Percentiles rank a stretch among this genome's conserved stretches.
These are phyloP conservation scores for Dromius quadrimaculatus DNA, from an alignment of 2,888 invertebrate genomes.

Conservation along the genomic window DNA sequence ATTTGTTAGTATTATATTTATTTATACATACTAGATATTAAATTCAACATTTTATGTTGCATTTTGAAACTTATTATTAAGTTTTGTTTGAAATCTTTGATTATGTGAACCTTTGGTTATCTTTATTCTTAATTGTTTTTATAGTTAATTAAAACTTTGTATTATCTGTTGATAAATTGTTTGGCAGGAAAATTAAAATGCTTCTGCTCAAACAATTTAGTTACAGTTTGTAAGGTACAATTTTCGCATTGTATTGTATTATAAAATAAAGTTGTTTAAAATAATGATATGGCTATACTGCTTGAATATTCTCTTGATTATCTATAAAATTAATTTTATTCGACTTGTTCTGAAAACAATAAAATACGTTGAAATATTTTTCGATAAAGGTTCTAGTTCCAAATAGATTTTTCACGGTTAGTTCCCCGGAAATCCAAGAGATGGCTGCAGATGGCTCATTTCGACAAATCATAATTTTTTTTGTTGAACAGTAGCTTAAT, in stretches of 20 bases:
- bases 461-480: no score
- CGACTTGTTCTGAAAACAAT: no score
- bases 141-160: constrained; percentile 41
- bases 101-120: constrained; percentile 21
- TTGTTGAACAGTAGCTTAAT: no score
- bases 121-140: constrained; percentile 45
- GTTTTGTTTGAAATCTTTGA: constrained; percentile 35
- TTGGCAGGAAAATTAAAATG: background rate
- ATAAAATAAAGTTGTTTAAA: constrained; percentile 44
- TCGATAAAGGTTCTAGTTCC: no score
- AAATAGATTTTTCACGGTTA: no score
- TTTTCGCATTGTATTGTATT: constrained; percentile 44
- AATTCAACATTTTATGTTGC: constrained; percentile 34
- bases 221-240: constrained; percentile 26
- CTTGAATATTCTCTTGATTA: no score
- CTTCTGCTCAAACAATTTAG: constrained; percentile 26
- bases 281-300: constrained; percentile 25
- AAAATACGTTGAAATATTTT: no score
- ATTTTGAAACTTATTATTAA: constrained; percentile 23
- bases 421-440: no score
- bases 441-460: no score
- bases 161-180: constrained; percentile 48
- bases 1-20: constrained; percentile 35
- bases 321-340: no score
- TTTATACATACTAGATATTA: constrained; percentile 31